Base-by-base conservation (phyloP, 2,888 invertebrate species). In the Dolichomitus sp. region DNA sequence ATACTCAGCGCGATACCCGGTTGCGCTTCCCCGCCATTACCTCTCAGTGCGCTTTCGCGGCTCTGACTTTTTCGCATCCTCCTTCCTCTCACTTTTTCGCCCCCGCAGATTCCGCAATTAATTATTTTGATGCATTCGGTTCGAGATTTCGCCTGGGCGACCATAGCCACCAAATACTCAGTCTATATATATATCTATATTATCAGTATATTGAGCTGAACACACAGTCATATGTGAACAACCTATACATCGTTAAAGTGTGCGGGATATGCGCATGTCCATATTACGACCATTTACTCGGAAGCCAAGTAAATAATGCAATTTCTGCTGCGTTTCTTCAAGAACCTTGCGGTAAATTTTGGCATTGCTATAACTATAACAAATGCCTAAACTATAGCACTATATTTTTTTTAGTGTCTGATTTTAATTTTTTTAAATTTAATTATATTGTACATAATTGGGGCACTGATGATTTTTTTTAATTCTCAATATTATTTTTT, bases 91-190 rank as follows among this genome's bases (percentile, higher is more conserved):
- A 27, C 45, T 57, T 74, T 54, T 54, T 63, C 65, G n/a, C 83
- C 68, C 81, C 72, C 85, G 54, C 82, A 74, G 87, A 89, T 90
- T 91, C 88, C 86, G 89, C 88, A 90, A 90, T 90, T 91, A 91
- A 91, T 91, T 91, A 90, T 91, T 88, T 88, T 90, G 90, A 90
- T 90, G 90, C 86, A 90, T 88, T 88, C 87, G 87, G 87, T 87
- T 88, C 86, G 87, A 83, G 85, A 88, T 84, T 83, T 84, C 79
- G 76, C 80, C 79, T 74, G 42, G 73, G 50, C 69, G 54, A 65
- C 79, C 70, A n/a, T 75, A 23, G 23, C 54, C 59, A 17, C 52
- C 17, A 54, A 27, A 5, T 27, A n/a, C 6, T 40, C 3, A 54
- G 19, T 52, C 17, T 54, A 23, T 40, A 54, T 17, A 52, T 27